Evolutionary conservation across 2,888 invertebrate genomes (phyloP).

Genomic region (Eupeodes luniger): DNA sequence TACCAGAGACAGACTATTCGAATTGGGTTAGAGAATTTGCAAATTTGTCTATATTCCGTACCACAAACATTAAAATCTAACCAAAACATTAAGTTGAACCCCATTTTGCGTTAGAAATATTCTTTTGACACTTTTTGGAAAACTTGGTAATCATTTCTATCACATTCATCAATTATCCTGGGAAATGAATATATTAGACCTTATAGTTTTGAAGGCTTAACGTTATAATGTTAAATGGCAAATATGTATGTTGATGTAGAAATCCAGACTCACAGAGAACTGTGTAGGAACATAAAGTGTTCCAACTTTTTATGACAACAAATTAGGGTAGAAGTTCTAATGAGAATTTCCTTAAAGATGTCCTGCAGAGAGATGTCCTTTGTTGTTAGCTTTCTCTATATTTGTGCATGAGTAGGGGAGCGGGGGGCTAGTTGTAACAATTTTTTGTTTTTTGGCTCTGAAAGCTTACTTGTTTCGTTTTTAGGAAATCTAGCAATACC

Average conservation of each 20-base stretch:
- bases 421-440: too few species aligned
- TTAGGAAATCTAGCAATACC: too few species aligned
- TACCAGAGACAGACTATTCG: too few species aligned
- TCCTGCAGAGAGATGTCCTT: constrained; percentile 9
- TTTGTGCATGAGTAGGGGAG: neutral
- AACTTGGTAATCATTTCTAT: neutral
- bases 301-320: neutral
- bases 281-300: neutral
- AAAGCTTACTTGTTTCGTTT: too few species aligned
- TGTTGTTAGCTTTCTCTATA: neutral
- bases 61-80: neutral
- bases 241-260: neutral
- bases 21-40: too few species aligned
- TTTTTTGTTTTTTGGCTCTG: too few species aligned
- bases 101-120: neutral
- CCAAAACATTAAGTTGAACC: neutral
- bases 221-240: neutral
- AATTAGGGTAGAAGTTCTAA: neutral
- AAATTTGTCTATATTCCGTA: neutral
- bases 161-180: constrained; percentile 10
- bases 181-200: neutral
- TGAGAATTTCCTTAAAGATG: constrained; percentile 2
- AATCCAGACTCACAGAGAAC: neutral
- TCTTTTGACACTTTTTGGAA: neutral
- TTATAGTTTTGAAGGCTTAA: neutral